Conservation (phyloP, 1,140 invertebrate genomes). For the Drosophila equinoxialis region DNA sequence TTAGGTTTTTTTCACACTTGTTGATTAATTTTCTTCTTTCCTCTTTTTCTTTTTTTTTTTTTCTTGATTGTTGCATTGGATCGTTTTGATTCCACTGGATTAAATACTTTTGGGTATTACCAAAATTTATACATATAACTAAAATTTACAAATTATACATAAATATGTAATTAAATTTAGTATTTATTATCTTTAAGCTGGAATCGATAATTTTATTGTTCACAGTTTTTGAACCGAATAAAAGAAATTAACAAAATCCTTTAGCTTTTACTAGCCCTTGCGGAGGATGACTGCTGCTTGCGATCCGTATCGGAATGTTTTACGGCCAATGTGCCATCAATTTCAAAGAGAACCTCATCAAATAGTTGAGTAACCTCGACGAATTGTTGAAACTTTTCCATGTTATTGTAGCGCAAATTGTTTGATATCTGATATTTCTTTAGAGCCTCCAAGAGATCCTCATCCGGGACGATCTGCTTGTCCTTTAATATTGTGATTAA, state of each 20-base stretch:
- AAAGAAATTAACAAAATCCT: conserved; percentile 19
- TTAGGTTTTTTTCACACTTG: conserved; percentile 9
- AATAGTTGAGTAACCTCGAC: conserved; percentile 48
- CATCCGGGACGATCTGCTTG: conserved; percentile 21
- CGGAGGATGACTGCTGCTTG: neutral
- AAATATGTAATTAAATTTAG: conserved; percentile 16
- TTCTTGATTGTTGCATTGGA: conserved; percentile 39
- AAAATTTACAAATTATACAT: conserved; percentile 32
- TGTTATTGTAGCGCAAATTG: conserved; percentile 42
- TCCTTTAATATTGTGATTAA: conserved; percentile 42
- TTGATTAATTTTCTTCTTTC: conserved; percentile 41
- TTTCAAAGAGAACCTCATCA: conserved; percentile 27
- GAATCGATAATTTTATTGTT: conserved; percentile 28
- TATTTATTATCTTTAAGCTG: conserved; percentile 24
- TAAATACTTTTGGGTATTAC: conserved; percentile 39
- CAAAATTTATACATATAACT: conserved; percentile 10
- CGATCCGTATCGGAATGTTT: neutral
- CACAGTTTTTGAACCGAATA: conserved; percentile 29
- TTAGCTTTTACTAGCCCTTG: neutral
- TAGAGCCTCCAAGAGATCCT: conserved; percentile 31
- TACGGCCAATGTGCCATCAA: conserved; percentile 43
- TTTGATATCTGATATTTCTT: conserved; percentile 51
- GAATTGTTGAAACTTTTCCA: conserved; percentile 49
- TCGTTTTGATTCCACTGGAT: conserved; percentile 10
- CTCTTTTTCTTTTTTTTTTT: neutral